Percentiles rank a stretch among this genome's conserved stretches.
Conservation (phyloP, 2,113 vertebrate species). For the Lagopus muta region DNA sequence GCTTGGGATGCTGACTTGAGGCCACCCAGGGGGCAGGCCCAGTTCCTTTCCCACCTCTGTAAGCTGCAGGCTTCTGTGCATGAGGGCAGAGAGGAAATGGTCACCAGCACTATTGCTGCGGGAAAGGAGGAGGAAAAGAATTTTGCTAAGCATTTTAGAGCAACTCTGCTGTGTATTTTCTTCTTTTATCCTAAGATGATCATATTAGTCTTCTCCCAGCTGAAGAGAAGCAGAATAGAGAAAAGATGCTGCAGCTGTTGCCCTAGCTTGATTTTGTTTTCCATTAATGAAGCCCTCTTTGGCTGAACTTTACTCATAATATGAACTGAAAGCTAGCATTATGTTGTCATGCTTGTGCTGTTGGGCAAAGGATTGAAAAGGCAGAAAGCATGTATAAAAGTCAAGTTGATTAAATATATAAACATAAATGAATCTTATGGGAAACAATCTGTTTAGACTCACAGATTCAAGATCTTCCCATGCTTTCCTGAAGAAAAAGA, state of each 20-base stretch:
- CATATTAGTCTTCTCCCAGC: not conserved
- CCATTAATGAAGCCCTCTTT: not conserved
- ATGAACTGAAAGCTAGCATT: not conserved
- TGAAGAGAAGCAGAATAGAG: not conserved
- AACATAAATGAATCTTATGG: not conserved
- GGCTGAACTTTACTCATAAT: not conserved
- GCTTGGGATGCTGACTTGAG: not conserved
- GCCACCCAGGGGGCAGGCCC: not conserved
- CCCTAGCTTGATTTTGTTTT: not conserved
- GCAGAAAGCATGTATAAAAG: not conserved
- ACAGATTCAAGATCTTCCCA: not conserved
- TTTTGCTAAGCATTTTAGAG: not conserved
- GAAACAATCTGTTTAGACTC: not conserved
- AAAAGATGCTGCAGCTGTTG: not conserved
- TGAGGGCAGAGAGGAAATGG: not conserved
- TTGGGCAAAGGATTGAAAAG: not conserved
- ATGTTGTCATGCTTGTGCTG: fast-evolving
- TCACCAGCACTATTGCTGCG: not conserved
- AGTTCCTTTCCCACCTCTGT: not conserved
- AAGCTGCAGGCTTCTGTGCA: fast-evolving
- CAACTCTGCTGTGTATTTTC: not conserved
- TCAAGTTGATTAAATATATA: not conserved
- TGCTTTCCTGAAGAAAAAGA: not conserved
- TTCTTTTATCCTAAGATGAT: not conserved
- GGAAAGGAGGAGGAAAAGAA: not conserved